Evolutionary conservation across 2,888 invertebrate genomes (phyloP), one percentile per base, ranked within the genome.

Genomic region (Heterodera filipjevi): DNA sequence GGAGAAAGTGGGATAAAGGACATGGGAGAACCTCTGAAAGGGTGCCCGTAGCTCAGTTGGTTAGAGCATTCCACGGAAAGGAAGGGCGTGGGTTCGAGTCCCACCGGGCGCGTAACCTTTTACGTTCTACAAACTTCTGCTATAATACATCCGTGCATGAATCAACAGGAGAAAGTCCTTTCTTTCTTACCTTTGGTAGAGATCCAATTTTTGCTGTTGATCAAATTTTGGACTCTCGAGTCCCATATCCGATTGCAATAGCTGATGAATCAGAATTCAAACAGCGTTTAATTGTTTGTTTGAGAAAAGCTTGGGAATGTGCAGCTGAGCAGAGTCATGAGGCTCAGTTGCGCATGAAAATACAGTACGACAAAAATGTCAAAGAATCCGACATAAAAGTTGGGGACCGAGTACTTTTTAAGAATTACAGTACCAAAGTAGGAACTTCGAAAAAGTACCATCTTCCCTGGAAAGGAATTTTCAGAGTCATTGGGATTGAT

Each of bases 71-170:
- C n/a, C n/a, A n/a, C n/a, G n/a, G n/a, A n/a, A n/a, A n/a, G n/a
- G n/a, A n/a, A n/a, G n/a, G n/a, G n/a, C n/a, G n/a, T n/a, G n/a
- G n/a, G n/a, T n/a, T n/a, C n/a, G n/a, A n/a, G n/a, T n/a, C n/a
- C n/a, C n/a, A n/a, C n/a, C n/a, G n/a, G n/a, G n/a, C n/a, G n/a
- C n/a, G n/a, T n/a, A n/a, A n/a, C n/a, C 22, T 5, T 14, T 14
- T 5, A 14, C 70, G 39, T 14, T 22, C 19, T 68, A 22, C 19
- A 68, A 14, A 12, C 1, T 77, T 80, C 16, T 71, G 68, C 22
- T 81, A 81, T 68, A 82, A 82, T 66, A 80, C 81, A 1, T 78
- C 76, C 8, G n/a, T 30, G 1, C 81, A 82, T 64, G n/a, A 2
- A 30, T 75, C 80, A 1, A 81, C 81, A 16, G 66, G 59, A 27